Evolutionary conservation across 1,140 invertebrate genomes (phyloP).

Genomic region (Cydia strobilella): DNA sequence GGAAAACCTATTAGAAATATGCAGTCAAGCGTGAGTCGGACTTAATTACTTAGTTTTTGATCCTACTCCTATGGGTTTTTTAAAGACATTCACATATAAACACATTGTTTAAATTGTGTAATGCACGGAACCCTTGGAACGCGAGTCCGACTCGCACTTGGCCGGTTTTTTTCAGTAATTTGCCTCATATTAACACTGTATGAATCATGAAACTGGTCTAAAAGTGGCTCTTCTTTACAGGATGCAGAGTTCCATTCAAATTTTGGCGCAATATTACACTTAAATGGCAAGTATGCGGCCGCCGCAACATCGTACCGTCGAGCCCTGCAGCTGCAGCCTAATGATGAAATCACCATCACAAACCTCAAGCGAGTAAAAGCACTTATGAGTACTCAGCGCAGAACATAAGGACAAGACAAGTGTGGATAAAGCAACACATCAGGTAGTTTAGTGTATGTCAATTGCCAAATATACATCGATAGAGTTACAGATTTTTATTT

Average conservation of each 20-base stretch:
- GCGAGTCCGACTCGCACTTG: too few species aligned
- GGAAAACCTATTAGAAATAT: too few species aligned
- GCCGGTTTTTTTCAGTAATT: too few species aligned
- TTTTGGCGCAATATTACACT: slow-evolving; percentile 94
- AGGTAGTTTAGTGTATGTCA: slow-evolving; percentile 57
- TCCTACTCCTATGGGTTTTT: too few species aligned
- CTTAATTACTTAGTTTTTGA: too few species aligned
- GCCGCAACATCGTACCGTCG: slow-evolving; percentile 91
- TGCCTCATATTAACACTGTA: too few species aligned
- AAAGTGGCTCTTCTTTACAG: slow-evolving; percentile 75
- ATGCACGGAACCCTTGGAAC: too few species aligned
- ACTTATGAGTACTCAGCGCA: slow-evolving; percentile 68
- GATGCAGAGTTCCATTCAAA: slow-evolving; percentile 95
- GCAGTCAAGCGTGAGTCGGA: too few species aligned
- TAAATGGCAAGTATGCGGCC: slow-evolving; percentile 93
- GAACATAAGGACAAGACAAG: slow-evolving; percentile 51
- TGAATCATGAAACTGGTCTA: neutral
- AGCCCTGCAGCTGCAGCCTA: slow-evolving; percentile 90
- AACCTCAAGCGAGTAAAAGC: slow-evolving; percentile 91
- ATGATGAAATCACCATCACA: slow-evolving; percentile 91
- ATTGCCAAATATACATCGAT: slow-evolving; percentile 62
- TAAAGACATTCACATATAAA: too few species aligned
- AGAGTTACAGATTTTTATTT: slow-evolving; percentile 38
- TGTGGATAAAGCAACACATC: slow-evolving; percentile 39
- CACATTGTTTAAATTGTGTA: too few species aligned